phyloP scores from a whole-genome alignment of 1,140 invertebrate genomes.

The Heterodera schachtii region DNA sequence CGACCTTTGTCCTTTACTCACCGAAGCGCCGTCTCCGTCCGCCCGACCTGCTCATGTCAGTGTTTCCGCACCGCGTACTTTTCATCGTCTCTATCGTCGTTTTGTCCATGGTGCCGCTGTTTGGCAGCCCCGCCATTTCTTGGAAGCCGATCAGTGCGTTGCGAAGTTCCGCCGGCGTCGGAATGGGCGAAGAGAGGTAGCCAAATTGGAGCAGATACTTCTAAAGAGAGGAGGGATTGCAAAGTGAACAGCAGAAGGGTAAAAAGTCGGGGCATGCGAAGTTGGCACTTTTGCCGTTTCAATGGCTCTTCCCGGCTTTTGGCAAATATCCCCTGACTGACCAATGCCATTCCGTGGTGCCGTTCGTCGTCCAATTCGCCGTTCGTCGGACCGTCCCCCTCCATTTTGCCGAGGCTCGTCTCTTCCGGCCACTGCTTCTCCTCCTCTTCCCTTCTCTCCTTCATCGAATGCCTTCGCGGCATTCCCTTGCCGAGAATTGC shows the following conservation, averaged over 20 bases:
- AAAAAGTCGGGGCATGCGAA: too few relatives aligned
- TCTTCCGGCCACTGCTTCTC: background rate
- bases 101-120: conserved; percentile 45
- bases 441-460: background rate
- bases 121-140: conserved; percentile 42
- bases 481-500: background rate
- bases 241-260: too few relatives aligned
- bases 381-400: background rate
- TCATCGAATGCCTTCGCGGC: background rate
- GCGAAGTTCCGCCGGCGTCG: conserved; percentile 46
- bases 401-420: background rate
- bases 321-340: background rate
- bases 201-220: conserved; percentile 49
- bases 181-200: conserved; percentile 35
- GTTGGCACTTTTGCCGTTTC: background rate
- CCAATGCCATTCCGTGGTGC: conserved; percentile 4
- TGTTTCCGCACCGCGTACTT: conserved; percentile 51
- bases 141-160: conserved; percentile 40
- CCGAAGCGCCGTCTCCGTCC: conserved; percentile 55
- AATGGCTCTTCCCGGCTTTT: background rate
- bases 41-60: conserved; percentile 30
- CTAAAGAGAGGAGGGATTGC: conserved; percentile 30
- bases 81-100: conserved; percentile 39
- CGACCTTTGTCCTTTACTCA: conserved; percentile 30
- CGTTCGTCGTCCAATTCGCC: background rate